A percentile compares a stretch with the other conserved stretches of the same genome.
Evolutionary conservation across 2,113 vertebrate species (phyloP).

Genomic region (Oreochromis aureus): DNA sequence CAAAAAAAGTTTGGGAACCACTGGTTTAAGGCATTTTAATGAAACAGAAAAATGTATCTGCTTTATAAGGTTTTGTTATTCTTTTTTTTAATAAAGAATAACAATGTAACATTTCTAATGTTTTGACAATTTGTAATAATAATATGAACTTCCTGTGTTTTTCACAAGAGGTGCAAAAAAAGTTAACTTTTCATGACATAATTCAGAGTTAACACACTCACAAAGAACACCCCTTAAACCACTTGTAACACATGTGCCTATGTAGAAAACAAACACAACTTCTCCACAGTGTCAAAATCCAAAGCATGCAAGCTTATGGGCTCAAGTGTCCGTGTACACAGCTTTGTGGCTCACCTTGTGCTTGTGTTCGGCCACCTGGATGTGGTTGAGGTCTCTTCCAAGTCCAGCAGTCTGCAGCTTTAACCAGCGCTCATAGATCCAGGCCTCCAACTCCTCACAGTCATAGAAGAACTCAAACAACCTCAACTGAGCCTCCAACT

Average conservation of each 20-base stretch:
- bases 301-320: not conserved
- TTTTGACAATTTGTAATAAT: not conserved
- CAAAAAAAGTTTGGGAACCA: too few relatives aligned
- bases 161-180: not conserved
- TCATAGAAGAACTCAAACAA: conserved; percentile 79
- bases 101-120: not conserved
- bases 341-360: conserved; percentile 74
- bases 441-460: conserved; percentile 80
- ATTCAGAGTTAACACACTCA: not conserved
- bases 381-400: conserved; percentile 77
- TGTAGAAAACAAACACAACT: not conserved
- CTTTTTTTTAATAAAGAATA: not conserved
- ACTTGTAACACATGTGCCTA: not conserved
- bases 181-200: not conserved
- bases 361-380: conserved; percentile 73
- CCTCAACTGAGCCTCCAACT: conserved; percentile 74
- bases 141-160: not conserved
- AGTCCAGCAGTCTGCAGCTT: conserved; percentile 60
- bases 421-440: conserved; percentile 77
- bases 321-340: not conserved
- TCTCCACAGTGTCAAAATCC: not conserved
- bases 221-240: not conserved
- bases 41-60: not conserved
- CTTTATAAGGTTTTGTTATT: not conserved
- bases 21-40: not conserved